Percentiles rank a stretch among this genome's conserved stretches.
These are phyloP conservation scores for Herpailurus yagouaroundi DNA, from an alignment of 2,113 vertebrate species.

Conservation along the genomic window DNA sequence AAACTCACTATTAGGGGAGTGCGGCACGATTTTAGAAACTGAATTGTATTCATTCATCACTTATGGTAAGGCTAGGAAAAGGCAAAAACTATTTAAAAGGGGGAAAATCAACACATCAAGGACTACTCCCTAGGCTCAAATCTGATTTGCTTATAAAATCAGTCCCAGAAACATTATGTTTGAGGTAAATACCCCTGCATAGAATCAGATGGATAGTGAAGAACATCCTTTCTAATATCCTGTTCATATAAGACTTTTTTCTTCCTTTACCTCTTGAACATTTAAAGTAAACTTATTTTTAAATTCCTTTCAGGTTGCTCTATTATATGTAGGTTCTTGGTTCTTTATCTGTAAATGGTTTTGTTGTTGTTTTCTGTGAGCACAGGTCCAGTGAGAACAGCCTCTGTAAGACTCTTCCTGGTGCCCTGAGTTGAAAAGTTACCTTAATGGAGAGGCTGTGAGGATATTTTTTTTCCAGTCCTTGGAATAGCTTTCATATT, in stretches of 20 bases:
- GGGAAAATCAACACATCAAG: neutral
- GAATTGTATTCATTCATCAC: neutral
- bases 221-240: neutral
- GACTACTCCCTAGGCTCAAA: neutral
- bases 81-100: neutral
- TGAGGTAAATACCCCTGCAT: neutral
- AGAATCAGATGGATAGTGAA: neutral
- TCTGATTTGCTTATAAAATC: neutral
- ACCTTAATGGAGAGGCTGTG: neutral
- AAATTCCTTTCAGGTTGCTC: neutral
- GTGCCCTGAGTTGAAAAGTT: neutral
- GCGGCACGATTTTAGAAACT: neutral
- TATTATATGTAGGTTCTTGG: neutral
- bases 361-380: neutral
- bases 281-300: neutral
- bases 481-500: neutral
- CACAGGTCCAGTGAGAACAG: neutral
- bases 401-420: neutral
- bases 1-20: neutral
- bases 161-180: neutral
- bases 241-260: neutral
- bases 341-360: neutral
- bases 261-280: neutral
- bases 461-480: neutral
- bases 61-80: neutral